Base-by-base conservation (phyloP, 2,797 vertebrate species). In the Phalloptychus januarius region DNA sequence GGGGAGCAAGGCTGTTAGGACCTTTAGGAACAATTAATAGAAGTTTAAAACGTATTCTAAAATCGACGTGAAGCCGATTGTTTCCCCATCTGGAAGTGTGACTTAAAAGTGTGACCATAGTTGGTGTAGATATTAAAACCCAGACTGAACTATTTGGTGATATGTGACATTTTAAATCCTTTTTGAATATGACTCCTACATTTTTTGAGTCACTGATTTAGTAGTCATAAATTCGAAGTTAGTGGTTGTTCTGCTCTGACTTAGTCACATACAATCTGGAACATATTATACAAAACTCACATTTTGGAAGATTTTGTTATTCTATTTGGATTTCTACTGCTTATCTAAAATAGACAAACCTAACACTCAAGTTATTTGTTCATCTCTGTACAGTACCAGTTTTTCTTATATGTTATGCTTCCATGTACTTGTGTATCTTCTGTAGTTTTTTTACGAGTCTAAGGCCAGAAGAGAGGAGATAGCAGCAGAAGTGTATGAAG, bases 401-500 rank as follows among this genome's bases (percentile, higher is more conserved):
- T n/a, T 20, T 20, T 36, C 45, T 33, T 31, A 33, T 48, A 25
- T 12, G 36, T 23, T 44, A 44, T 1, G 33, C 12, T 72, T 73
- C 38, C n/a, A 7, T 20, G 2, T 63, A 36, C 10, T 46, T 63
- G n/a, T 72, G 1, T 81, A 38, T 78, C 7, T 42, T 74, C 56
- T 63, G 0, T 91, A 99, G 98, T 97, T 99, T 86, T 90, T 97
- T 77, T 93, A 95, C 58, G 89, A 94, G 4, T 95, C 97, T 0
- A 94, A 94, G 5, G 94, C 96, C 20, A 89, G 94, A 70, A 94
- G 92, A 77, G 97, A 98, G 86, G 98, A 98, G 93, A 97, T 98
- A 25, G 96, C 97, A n/a, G 97, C 97, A 0, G 98, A 99, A 90
- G 97, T 97, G 1, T 98, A 97, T 0, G 98, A 99, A 91, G 98